Evolutionary conservation across 1,140 invertebrate genomes (phyloP), one percentile per base, ranked within the genome.

Genomic region (Drosophila seguyi): DNA sequence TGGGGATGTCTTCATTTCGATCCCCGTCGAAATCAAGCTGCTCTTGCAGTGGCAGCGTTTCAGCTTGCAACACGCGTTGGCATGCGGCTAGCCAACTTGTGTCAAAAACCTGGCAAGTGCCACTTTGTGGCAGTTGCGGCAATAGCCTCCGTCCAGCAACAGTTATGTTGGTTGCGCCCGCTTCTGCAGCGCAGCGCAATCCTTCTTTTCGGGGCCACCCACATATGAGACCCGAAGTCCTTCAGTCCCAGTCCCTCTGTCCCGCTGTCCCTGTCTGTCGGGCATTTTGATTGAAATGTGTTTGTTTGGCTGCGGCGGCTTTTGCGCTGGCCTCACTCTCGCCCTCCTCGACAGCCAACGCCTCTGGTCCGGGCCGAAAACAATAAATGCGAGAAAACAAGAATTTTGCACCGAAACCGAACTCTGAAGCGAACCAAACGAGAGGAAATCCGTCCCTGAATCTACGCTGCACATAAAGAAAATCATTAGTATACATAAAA

Each of bases 281-380:
- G 62, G 58, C 69, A 72, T 84, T 88, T 84, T 84, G 85, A 88
- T 88, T 88, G 80, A 88, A 88, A 88, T 90, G 80, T 88, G 85
- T 84, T 88, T 88, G 85, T 90, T 88, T 84, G 80, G 77, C 85
- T 84, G 80, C 68, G 73, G 76, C 77, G 76, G 76, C 73, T 83
- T 80, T 68, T 63, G 42, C 34, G 55, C 61, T 60, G 41, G 27
- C 66, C 48, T 34, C 18, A 36, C 13, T 44, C 25, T 41, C 39
- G 53, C 22, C 38, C 36, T 13, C 31, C 25, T 34, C 44, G 36
- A 16, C 69, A 31, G 8, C 53, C 38, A 42, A 31, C 31, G 48
- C 20, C 38, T 48, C 20, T 52, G 38, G 16, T 27, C 53, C 20
- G 29, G 48, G 27, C 25, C n/a, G 62, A 75, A 76, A 77, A 73